Conservation (phyloP, 2,888 invertebrate species). For the Antitype chi region DNA sequence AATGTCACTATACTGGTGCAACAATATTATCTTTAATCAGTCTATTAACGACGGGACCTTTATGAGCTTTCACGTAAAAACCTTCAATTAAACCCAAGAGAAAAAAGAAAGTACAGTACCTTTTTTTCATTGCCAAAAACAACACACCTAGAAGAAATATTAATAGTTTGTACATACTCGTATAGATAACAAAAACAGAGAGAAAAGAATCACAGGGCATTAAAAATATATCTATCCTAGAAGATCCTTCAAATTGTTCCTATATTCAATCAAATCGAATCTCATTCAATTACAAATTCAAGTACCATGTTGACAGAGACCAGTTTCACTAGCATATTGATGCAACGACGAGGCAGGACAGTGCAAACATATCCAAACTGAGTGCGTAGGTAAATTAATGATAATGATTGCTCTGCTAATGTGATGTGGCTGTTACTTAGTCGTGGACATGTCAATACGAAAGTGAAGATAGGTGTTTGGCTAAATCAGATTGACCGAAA, state of each 20-base stretch:
- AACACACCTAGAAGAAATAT: too few relatives aligned
- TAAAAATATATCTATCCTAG: too few relatives aligned
- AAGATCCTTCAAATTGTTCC: background rate
- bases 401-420: constrained; percentile 48
- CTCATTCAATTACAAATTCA: constrained; percentile 58
- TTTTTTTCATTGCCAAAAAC: background rate
- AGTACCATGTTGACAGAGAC: constrained; percentile 44
- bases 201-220: too few relatives aligned
- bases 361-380: constrained; percentile 53
- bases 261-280: constrained; percentile 23
- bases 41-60: background rate
- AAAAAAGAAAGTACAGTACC: background rate
- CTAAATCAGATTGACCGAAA: background rate
- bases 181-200: too few relatives aligned
- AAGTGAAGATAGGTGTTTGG: background rate
- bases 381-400: constrained; percentile 57
- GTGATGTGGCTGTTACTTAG: constrained; percentile 24
- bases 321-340: constrained; percentile 52
- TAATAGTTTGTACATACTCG: too few relatives aligned
- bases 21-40: background rate
- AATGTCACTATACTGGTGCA: background rate
- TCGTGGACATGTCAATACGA: background rate
- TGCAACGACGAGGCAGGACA: constrained; percentile 28
- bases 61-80: background rate
- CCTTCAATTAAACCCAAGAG: background rate